Evolutionary conservation across 2,888 invertebrate genomes (phyloP).

Genomic region (Muscina levida): DNA sequence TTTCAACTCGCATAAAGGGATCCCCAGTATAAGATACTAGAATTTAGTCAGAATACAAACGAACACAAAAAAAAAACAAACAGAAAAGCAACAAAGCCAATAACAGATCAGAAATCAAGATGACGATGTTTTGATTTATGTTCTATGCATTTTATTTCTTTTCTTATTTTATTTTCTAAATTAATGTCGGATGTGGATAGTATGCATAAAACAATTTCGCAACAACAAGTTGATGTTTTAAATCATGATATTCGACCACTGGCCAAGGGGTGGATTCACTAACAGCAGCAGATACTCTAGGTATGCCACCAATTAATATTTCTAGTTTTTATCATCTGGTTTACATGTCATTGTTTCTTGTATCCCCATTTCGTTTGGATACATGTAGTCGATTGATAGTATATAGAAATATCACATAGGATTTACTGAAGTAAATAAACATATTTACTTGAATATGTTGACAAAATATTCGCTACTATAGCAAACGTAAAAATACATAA

Average conservation of each 20-base stretch:
- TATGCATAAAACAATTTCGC: no score
- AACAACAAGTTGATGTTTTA: slow-evolving; percentile 20
- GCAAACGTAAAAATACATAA: no score
- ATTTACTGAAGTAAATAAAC: no score
- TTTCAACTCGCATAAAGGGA: no score
- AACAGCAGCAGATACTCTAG: neutral
- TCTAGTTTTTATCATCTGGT: neutral
- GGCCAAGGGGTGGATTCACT: neutral
- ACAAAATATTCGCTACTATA: no score
- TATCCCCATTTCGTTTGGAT: no score
- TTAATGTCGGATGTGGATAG: neutral
- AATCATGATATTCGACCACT: neutral
- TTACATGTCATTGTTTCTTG: slow-evolving; percentile 4
- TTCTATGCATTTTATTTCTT: neutral
- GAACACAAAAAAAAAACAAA: neutral
- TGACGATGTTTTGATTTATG: slow-evolving; percentile 54
- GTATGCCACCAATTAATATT: neutral
- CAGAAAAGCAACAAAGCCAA: neutral
- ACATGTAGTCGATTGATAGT: no score
- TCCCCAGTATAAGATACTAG: neutral
- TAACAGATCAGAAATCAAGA: slow-evolving; percentile 38
- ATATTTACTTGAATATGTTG: no score
- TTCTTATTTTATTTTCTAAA: neutral
- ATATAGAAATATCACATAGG: no score
- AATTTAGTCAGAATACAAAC: slow-evolving; percentile 15